Conservation (phyloP, 2,888 invertebrate genomes). For the Harpagoxenus sublaevis region DNA sequence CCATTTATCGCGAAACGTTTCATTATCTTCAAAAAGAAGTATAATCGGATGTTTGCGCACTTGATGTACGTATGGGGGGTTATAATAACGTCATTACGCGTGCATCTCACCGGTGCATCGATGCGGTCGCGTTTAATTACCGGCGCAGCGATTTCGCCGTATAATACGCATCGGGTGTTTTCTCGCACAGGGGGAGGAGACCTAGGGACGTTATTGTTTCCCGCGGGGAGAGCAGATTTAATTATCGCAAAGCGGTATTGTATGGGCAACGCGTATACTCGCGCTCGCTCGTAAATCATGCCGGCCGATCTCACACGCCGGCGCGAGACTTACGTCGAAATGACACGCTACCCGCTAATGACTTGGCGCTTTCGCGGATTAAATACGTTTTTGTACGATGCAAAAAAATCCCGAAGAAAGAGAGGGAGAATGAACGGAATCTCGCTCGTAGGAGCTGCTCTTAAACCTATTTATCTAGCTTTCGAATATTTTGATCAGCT, state of each 20-base stretch:
- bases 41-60: neutral
- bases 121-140: constrained; percentile 23
- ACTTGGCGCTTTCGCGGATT: constrained; percentile 38
- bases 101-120: neutral
- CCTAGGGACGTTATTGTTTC: constrained; percentile 19
- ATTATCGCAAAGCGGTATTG: constrained; percentile 40
- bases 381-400: neutral
- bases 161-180: constrained; percentile 11
- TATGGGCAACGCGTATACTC: neutral
- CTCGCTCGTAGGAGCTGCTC: neutral
- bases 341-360: constrained; percentile 38
- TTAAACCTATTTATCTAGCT: constrained; percentile 9
- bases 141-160: constrained; percentile 22
- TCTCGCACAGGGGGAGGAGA: neutral
- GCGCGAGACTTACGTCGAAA: constrained; percentile 32
- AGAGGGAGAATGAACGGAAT: neutral
- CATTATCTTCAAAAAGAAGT: neutral
- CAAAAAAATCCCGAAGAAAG: neutral
- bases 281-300: constrained; percentile 20
- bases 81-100: neutral
- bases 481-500: constrained; percentile 11
- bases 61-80: neutral
- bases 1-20: neutral
- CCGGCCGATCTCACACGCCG: constrained; percentile 6
- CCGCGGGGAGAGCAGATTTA: constrained; percentile 38